Evolutionary conservation across 1,140 invertebrate species (phyloP), one percentile per base, ranked within the genome.

Genomic region (Bradysia coprophila): DNA sequence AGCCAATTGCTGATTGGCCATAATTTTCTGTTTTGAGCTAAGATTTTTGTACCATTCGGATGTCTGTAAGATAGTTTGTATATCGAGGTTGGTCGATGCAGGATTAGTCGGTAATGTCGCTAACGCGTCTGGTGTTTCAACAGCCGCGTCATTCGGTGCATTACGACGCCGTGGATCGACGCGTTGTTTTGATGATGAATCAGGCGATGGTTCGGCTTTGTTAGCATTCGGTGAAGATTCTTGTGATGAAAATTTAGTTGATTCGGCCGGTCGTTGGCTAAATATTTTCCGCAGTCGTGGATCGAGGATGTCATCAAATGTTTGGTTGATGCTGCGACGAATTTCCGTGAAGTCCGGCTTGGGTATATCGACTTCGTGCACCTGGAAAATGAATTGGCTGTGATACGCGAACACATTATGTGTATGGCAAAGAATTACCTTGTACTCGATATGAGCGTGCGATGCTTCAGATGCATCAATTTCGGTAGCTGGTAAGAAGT

Each of bases 401-500:
- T n/a, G n/a, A n/a, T 5, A 41, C n/a, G 32, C 24, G 32, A 18
- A 40, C 8, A 37, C n/a, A 28, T 33, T 20, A 18, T 41, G 22
- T 24, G 20, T 13, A 41, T 4, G 4, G 5, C 4, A 28, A 23
- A 28, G 4, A 23, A 23, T 20, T 24, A 21, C 21, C 19, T 18
- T 18, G 62, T 79, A 88, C 1, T 59, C 48, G 22, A 85, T 74
- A 1, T 76, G 78, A 0, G 74, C 71, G 62, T 88, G 83, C 38
- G 76, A 78, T 21, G 72, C 73, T 22, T 83, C 68, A 10, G 81
- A 83, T 5, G 79, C 84, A 52, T 87, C 78, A 42, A 90, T 87
- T 64, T 89, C 84, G 1, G 74, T 82, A 22, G 84, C 83, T 2
- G 84, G 81, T 15, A 78, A 69, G 48, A 84, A 84, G 44, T 82